Evolutionary conservation across 1,140 invertebrate genomes (phyloP).

Genomic region (Spodoptera litura): DNA sequence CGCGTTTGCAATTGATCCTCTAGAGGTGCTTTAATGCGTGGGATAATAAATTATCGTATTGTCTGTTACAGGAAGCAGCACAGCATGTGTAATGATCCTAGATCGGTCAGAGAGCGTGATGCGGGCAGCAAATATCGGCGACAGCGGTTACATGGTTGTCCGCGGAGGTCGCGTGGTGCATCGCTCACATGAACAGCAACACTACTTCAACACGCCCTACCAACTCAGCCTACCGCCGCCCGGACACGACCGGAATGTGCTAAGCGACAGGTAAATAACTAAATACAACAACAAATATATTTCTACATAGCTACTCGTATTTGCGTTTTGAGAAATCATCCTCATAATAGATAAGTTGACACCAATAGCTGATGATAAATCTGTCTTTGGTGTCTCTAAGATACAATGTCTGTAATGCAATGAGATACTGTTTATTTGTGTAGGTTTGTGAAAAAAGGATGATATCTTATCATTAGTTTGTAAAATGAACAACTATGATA

Average conservation of each 20-base stretch:
- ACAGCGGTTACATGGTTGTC: slow-evolving; percentile 98
- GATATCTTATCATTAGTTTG: no score
- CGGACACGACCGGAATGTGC: slow-evolving; percentile 92
- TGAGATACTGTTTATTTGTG: no score
- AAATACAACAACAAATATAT: background rate
- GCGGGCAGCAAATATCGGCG: slow-evolving; percentile 99
- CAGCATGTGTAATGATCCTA: slow-evolving; percentile 97
- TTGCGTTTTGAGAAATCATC: background rate
- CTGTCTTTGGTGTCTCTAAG: no score
- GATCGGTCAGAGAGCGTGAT: slow-evolving; percentile 95
- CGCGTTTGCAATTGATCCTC: no score
- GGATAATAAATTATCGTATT: background rate
- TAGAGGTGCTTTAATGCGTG: no score
- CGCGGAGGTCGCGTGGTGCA: slow-evolving; percentile 94
- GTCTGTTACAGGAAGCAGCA: slow-evolving; percentile 93
- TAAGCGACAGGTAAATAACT: slow-evolving; percentile 92
- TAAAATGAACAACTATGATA: background rate
- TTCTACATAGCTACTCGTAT: background rate
- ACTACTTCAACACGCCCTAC: slow-evolving; percentile 99
- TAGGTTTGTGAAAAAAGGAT: no score
- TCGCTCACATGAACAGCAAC: slow-evolving; percentile 97
- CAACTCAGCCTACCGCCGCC: slow-evolving; percentile 97
- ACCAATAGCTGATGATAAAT: no score
- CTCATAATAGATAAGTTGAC: background rate
- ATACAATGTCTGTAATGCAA: no score